A percentile compares a stretch with the other conserved stretches of the same genome.
Evolutionary conservation across 2,113 vertebrate genomes (phyloP).

Genomic region (Ancistrus triradiatus): DNA sequence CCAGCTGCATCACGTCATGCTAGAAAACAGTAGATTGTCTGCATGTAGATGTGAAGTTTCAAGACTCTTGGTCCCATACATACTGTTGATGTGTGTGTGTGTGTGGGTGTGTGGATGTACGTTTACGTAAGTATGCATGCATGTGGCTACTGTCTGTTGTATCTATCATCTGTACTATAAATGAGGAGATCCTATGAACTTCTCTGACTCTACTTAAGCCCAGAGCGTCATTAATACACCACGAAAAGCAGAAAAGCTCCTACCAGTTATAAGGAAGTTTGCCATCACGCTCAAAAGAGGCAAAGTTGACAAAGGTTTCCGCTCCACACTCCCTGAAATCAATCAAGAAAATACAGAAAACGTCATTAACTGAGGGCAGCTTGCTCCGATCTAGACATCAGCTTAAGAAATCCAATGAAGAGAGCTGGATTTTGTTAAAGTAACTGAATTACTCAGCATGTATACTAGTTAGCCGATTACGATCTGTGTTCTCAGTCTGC

Average conservation of each 20-base stretch:
- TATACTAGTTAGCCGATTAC: too few relatives aligned
- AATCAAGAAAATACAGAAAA: neutral
- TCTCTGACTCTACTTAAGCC: too few relatives aligned
- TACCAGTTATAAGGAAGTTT: constrained; percentile 97
- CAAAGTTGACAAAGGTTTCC: constrained; percentile 94
- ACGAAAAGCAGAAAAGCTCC: constrained; percentile 48
- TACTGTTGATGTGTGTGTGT: neutral
- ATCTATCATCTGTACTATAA: too few relatives aligned
- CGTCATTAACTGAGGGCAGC: neutral
- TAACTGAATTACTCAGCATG: too few relatives aligned
- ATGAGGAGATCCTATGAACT: too few relatives aligned
- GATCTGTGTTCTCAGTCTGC: neutral
- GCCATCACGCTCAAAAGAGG: constrained; percentile 89
- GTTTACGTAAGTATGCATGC: neutral
- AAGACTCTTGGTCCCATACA: neutral
- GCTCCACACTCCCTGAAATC: constrained; percentile 85
- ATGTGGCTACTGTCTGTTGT: neutral
- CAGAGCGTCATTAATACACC: too few relatives aligned
- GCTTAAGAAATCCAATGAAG: too few relatives aligned
- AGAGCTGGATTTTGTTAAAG: too few relatives aligned
- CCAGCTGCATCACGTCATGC: too few relatives aligned
- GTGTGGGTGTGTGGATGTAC: neutral
- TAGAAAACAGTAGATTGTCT: too few relatives aligned
- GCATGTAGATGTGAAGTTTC: too few relatives aligned
- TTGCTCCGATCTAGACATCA: too few relatives aligned